These are phyloP conservation scores for Neoascia interrupta DNA, from an alignment of 2,888 invertebrate species.

Conservation along the genomic window DNA sequence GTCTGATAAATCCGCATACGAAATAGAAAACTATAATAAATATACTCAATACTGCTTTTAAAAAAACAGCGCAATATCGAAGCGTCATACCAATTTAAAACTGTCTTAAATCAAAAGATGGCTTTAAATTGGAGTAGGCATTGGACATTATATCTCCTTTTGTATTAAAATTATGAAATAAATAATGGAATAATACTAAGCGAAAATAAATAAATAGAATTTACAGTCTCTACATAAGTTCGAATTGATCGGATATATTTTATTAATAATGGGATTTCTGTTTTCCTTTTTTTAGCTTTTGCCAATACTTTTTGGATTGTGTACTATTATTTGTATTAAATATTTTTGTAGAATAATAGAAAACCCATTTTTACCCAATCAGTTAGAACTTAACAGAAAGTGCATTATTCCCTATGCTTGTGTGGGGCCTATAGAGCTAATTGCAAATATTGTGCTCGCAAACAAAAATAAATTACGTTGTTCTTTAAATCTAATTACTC, in stretches of 20 bases:
- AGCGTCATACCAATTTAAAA: conserved; percentile 13
- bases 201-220: conserved; percentile 60
- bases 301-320: not conserved
- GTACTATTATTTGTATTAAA: not conserved
- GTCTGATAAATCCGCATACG: no score
- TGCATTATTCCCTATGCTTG: conserved; percentile 28
- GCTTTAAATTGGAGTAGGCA: conserved; percentile 28
- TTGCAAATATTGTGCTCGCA: no score
- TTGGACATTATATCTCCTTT: no score
- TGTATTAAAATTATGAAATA: conserved; percentile 26
- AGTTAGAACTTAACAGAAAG: conserved; percentile 69
- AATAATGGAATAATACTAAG: conserved; percentile 23
- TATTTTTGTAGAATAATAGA: no score
- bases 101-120: not conserved
- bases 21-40: no score
- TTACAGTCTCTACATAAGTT: conserved; percentile 70
- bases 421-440: no score
- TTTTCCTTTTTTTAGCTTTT: not conserved
- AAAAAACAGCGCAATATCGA: no score
- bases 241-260: conserved; percentile 48
- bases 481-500: no score
- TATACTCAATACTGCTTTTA: no score
- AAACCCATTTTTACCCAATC: conserved; percentile 41
- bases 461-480: no score
- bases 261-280: not conserved